Conservation (phyloP, 2,113 vertebrate species). For the Nymphicus hollandicus region DNA sequence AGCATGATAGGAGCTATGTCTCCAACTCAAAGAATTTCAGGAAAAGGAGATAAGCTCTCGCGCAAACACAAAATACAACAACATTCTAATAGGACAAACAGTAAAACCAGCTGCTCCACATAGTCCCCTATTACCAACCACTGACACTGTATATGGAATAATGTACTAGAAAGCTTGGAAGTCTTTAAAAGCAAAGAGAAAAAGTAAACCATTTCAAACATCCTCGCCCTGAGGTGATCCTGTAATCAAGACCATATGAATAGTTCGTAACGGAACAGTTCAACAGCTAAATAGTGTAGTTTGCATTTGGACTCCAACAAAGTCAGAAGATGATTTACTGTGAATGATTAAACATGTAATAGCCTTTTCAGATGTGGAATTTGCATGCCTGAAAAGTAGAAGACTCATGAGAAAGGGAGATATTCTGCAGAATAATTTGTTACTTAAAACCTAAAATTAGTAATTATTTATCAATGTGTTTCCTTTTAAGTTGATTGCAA, state of each 20-base stretch:
- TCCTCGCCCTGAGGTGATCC: neutral
- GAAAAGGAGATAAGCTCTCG: neutral
- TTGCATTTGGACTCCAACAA: neutral
- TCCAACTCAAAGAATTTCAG: neutral
- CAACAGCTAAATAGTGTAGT: neutral
- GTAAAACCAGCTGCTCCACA: neutral
- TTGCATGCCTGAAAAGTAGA: neutral
- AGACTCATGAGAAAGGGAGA: neutral
- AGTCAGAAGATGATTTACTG: neutral
- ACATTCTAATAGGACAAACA: neutral
- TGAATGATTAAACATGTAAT: neutral
- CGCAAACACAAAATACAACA: neutral
- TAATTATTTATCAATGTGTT: constrained; percentile 37
- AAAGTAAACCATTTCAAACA: neutral
- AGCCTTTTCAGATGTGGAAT: neutral
- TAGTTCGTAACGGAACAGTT: neutral
- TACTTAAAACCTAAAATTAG: constrained; percentile 28
- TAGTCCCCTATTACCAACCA: neutral
- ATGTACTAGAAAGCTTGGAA: neutral
- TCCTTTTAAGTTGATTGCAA: neutral
- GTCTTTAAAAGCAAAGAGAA: neutral
- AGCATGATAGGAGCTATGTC: neutral
- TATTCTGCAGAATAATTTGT: constrained; percentile 16
- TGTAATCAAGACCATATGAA: neutral
- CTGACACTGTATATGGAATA: neutral